Percentiles rank a stretch among this genome's conserved stretches.
These are phyloP conservation scores for Dicentrarchus labrax DNA, from an alignment of 2,113 vertebrate genomes.

Conservation along the genomic window DNA sequence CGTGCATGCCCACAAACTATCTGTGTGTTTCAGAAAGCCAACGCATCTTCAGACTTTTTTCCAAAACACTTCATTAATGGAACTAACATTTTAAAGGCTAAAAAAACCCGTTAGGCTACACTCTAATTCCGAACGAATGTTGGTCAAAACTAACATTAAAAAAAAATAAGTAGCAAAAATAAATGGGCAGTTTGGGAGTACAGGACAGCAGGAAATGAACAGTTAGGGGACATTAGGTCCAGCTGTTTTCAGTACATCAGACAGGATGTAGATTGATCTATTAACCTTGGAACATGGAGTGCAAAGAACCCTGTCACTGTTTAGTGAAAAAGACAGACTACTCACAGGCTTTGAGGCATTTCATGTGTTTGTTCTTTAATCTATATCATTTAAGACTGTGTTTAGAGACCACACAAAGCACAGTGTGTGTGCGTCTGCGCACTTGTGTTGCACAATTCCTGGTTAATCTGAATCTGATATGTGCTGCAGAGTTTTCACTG, in stretches of 20 bases:
- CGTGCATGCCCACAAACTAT: constrained; percentile 31
- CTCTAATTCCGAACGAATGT: not conserved
- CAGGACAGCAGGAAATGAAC: constrained; percentile 17
- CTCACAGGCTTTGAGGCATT: not conserved
- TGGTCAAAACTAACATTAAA: not conserved
- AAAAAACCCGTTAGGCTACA: fast-evolving
- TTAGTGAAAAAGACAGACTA: not conserved
- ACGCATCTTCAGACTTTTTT: not conserved
- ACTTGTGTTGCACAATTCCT: not conserved
- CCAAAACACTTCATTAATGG: not conserved
- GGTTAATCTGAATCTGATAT: not conserved
- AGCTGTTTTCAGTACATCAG: constrained; percentile 3
- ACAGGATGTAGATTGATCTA: constrained; percentile 12
- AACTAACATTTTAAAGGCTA: not conserved
- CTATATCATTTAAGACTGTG: not conserved
- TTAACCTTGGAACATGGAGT: not conserved
- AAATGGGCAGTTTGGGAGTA: not conserved
- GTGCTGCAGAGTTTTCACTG: not conserved
- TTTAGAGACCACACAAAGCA: not conserved
- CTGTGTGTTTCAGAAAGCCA: constrained; percentile 15
- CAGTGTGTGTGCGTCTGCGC: not conserved
- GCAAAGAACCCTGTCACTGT: not conserved
- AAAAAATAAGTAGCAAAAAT: not conserved
- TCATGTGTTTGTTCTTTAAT: not conserved
- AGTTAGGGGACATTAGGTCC: not conserved